Evolutionary conservation across 2,888 invertebrate species (phyloP), one percentile per base, ranked within the genome.

Genomic region (Clanis bilineata): DNA sequence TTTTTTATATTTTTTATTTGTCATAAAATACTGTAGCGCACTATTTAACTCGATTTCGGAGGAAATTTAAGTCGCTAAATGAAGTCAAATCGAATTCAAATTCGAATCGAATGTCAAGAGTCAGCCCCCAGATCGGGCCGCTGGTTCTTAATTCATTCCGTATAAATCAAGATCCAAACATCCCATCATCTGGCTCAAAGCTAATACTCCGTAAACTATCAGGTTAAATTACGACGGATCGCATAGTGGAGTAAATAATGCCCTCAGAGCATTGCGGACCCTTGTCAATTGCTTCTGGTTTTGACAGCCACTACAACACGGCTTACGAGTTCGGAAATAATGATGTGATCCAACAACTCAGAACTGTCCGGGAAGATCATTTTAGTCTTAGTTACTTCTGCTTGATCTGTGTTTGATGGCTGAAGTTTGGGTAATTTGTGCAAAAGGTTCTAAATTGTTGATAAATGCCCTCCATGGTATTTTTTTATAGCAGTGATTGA

Each of bases 201-300:
- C 23, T 39, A 32, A 32, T 54, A 58, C 39, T 28, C 25, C 51
- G 9, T 22, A n/a, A 25, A 38, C 47, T 39, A 38, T 51, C 44
- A 60, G 59, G 65, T 63, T 63, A 74, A 76, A 79, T 78, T 77
- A 77, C 72, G 70, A 65, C 69, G 68, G 80, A 79, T 82, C 71
- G 74, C 68, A 69, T 36, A 51, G 58, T 71, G 61, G 71, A 74
- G 77, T 85, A 81, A 82, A 78, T 79, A 76, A 67, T 72, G 70
- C 67, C 73, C 75, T 79, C 79, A 79, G 74, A 78, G 70, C 67
- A 60, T 57, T 60, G 59, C 62, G 64, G 39, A 87, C 88, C 88
- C 88, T 88, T 82, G 87, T 89, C 88, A 88, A 80, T 80, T 44
- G 69, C 56, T 63, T 57, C 74, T 88, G 88, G 59, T 71, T 67